Base-by-base conservation (phyloP, 1,140 invertebrate species). In the Tetramorium alpestre region DNA sequence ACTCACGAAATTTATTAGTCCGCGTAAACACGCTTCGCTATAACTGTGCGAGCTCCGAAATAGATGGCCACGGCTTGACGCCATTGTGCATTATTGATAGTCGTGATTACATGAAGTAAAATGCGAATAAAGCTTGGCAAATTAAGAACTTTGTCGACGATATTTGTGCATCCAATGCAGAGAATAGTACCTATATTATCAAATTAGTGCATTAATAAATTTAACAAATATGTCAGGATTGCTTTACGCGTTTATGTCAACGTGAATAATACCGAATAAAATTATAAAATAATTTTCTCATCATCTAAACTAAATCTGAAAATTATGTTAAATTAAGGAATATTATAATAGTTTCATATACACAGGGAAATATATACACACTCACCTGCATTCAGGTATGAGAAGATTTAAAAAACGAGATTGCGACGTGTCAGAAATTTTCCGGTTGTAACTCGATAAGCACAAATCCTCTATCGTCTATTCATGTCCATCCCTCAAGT, bases 1-100 rank as follows among this genome's bases (percentile, higher is more conserved):
- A 13, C 54, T 64, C 51, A 58, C 13, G 13, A 73, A 87, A 82
- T 64, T 60, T 76, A 82, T 70, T 67, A 62, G 64, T 44, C 38
- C 51, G 6, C 28, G 69, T 62, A 62, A 38, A 64, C 64, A 44
- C 67, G 28, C n/a, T 75, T 11, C 54, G 69, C 33, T 38, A 86
- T 25, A 25, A 44, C 58, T 78, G 16, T 33, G 47, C 6, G 33
- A 58, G 58, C 75, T n/a, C n/a, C n/a, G 28, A 41, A 78, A 85
- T 77, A 85, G 44, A 75, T 85, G 28, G 58, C 47, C 22, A 16
- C 73, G 33, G 13, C 28, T 85, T 64, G 60, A 70, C 47, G 58
- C 33, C 8, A 18, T 62, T 84, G 69, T 73, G 47, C 41, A 8
- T 33, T 73, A 56, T 38, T 75, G 18, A 60, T 75, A 51, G 51